Evolutionary conservation across 2,113 vertebrate genomes (phyloP), one percentile per base, ranked within the genome.

Genomic region (Chelonoidis abingdonii): DNA sequence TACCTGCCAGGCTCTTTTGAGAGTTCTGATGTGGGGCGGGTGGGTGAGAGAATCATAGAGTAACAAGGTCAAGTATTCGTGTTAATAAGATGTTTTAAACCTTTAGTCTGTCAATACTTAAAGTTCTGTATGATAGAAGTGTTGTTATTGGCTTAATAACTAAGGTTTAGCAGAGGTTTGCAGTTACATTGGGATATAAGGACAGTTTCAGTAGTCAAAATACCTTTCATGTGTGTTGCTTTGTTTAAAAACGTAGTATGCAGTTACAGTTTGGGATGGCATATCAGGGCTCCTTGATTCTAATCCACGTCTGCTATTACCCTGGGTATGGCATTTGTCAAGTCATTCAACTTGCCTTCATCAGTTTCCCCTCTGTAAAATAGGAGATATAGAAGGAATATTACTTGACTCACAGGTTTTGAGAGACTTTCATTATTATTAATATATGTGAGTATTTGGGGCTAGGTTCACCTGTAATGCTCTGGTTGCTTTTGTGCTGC

Each of bases 1-100:
- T 98, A 98, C 99, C 98, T 98, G 99, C 98, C 93, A 92, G 96
- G 86, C 54, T 97, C 98, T 98, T 97, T 96, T 94, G 98, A 97
- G 89, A 94, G 94, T 96, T 98, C 50, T 72, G 78, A 78, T 93
- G 94, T 84, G 11, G 85, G 19, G 53, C 1, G 21, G 53, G 19
- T 8, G 19, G 19, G 19, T 54, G 53, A 56, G 35, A 92, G 88
- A 94, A 92, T 3, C 76, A 57, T 27, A 88, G 62, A 88, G 62
- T 91, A 95, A 89, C 96, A 95, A 97, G 92, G 78, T 65, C 76
- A 4, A 69, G 72, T 87, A 4, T 91, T 90, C 89, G 94, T 93
- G 27, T 53, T 92, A 93, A 57, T 57, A 62, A 75, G 56, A 59
- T 6, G 1, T 65, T 81, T 27, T 52, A 90, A 72, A 16, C 2